Base-by-base conservation (phyloP, 2,888 invertebrate genomes). In the Conistra vaccinii region DNA sequence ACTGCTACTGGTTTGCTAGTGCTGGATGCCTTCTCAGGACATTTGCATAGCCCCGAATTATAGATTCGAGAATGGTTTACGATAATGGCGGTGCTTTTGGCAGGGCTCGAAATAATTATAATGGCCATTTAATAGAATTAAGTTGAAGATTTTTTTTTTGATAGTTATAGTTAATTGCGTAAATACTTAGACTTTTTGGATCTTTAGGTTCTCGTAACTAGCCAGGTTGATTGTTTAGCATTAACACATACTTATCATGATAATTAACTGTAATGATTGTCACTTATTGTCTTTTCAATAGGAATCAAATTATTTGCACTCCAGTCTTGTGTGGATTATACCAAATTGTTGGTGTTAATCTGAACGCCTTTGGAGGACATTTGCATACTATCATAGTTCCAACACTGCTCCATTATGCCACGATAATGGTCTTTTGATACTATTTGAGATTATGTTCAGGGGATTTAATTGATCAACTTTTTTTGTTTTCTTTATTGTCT, bases 31-130 rank as follows among this genome's bases (percentile, higher is more conserved):
- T 84, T 55, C 73, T 68, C 53, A 60, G 53, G 60, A 69, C 73
- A 91, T 90, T 91, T 87, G 88, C 91, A 90, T 91, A 84, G 66
- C 57, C 80, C 80, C 78, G 78, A 85, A 87, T 89, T 89, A 89
- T 89, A 81, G 88, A 87, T 86, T 74, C 79, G 76, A 83, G 81
- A 84, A 74, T 70, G 82, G 76, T 81, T 80, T 81, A 84, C 77
- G 71, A 85, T 85, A 84, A 81, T 80, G 73, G 65, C 2, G 23
- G 67, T 23, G 80, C 75, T 84, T 69, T 76, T 84, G 78, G 75
- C 81, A 67, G 32, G n/a, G 32, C 42, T 57, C 39, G 61, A 67
- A 53, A 76, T 80, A 68, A 67, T 51, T 14, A 39, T 45, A n/a
- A n/a, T 51, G 51, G 9, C 9, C 23, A 23, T 73, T 67, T n/a